phyloP scores from a whole-genome alignment of 1,140 invertebrate species.

The Danaus plexippus region DNA sequence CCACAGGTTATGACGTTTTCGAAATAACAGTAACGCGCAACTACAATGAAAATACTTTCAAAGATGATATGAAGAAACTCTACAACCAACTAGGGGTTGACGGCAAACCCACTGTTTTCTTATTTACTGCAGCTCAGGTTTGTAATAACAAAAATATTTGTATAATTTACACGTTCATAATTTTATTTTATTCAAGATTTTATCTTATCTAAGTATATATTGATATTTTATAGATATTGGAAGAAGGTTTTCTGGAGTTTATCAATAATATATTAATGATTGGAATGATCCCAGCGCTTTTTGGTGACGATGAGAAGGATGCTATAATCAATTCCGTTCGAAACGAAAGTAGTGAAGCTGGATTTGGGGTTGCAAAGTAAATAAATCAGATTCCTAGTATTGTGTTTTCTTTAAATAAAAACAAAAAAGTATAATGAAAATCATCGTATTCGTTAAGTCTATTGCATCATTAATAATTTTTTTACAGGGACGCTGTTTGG shows the following conservation, averaged over 20 bases:
- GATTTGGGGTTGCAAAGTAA: conserved; percentile 80
- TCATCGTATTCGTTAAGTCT: too few species aligned
- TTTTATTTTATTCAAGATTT: too few species aligned
- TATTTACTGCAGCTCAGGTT: conserved; percentile 87
- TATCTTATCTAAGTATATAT: too few species aligned
- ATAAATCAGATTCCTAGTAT: conserved; percentile 13
- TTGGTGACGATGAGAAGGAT: conserved; percentile 90
- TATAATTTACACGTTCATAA: not conserved
- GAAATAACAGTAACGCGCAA: conserved; percentile 86
- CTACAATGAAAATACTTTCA: conserved; percentile 86
- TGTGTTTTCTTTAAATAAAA: not conserved
- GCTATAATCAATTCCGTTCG: conserved; percentile 77
- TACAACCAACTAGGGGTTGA: conserved; percentile 84
- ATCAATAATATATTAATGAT: conserved; percentile 93
- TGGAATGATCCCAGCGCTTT: conserved; percentile 87
- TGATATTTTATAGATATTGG: conserved; percentile 67
- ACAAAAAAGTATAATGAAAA: too few species aligned
- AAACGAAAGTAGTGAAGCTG: conserved; percentile 77
- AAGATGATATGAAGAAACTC: conserved; percentile 87
- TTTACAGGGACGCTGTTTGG: conserved; percentile 82
- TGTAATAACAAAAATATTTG: not conserved
- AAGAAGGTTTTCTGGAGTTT: conserved; percentile 88
- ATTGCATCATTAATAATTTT: too few species aligned
- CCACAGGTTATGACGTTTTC: conserved; percentile 80
- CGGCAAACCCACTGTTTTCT: conserved; percentile 84